Evolutionary conservation across 2,797 vertebrate species (phyloP).

Genomic region (Acrossocheilus wenchowensis): DNA sequence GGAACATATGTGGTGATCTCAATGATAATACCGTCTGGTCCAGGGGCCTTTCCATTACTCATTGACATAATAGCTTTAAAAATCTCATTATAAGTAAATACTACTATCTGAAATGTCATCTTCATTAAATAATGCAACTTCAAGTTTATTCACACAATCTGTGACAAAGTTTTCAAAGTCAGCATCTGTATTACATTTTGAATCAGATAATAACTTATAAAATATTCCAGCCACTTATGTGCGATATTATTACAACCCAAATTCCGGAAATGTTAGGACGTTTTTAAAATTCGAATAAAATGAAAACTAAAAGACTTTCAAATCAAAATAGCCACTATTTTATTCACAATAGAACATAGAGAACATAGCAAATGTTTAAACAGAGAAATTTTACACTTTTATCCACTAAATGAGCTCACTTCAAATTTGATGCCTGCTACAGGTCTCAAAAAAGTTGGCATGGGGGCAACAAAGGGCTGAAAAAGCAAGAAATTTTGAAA

Average conservation of each 20-base stretch:
- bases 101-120: neutral
- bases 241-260: too few species aligned
- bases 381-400: too few species aligned
- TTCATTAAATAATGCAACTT: neutral
- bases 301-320: neutral
- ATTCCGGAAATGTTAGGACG: too few species aligned
- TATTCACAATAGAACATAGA: too few species aligned
- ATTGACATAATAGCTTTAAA: neutral
- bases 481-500: too few species aligned
- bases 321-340: too few species aligned
- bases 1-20: neutral
- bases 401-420: too few species aligned
- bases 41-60: neutral
- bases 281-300: too few species aligned
- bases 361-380: too few species aligned
- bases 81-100: neutral
- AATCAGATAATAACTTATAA: neutral
- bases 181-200: neutral
- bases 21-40: neutral
- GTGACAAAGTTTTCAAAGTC: neutral
- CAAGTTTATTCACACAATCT: neutral
- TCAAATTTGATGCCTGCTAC: too few species aligned
- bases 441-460: too few species aligned
- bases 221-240: neutral
- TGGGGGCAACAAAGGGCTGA: too few species aligned